Conservation (phyloP, 2,113 vertebrate species). For the Aplodontia rufa region DNA sequence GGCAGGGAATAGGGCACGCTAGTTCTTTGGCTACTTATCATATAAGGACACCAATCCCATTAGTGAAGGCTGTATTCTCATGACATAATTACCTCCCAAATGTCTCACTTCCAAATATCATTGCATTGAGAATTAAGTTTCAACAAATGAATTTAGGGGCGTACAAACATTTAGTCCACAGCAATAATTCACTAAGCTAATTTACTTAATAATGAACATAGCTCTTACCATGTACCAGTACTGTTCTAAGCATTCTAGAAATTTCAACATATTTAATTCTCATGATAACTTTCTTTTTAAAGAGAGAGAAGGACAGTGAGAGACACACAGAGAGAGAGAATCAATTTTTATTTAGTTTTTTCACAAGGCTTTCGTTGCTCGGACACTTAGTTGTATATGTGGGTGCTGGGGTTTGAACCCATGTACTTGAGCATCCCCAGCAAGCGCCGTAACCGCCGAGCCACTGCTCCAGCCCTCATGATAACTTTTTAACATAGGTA, state of each 20-base stretch:
- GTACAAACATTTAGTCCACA: background rate
- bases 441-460: no score
- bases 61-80: background rate
- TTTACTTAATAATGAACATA: background rate
- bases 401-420: no score
- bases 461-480: no score
- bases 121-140: no score
- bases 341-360: no score
- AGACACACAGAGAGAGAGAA: no score
- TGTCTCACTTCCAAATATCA: no score
- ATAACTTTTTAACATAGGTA: background rate
- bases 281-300: background rate
- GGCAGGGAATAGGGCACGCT: background rate
- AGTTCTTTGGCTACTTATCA: no score
- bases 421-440: no score
- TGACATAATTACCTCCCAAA: background rate
- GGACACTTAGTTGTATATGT: no score
- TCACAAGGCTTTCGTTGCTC: no score
- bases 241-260: constrained; percentile 13
- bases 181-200: background rate
- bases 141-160: background rate
- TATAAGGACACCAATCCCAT: background rate
- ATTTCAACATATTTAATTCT: constrained; percentile 19
- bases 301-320: no score
- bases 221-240: background rate